A percentile compares a stretch with the other conserved stretches of the same genome.
Evolutionary conservation across 2,888 invertebrate species (phyloP).

Genomic region (Petrolisthes cinctipes): DNA sequence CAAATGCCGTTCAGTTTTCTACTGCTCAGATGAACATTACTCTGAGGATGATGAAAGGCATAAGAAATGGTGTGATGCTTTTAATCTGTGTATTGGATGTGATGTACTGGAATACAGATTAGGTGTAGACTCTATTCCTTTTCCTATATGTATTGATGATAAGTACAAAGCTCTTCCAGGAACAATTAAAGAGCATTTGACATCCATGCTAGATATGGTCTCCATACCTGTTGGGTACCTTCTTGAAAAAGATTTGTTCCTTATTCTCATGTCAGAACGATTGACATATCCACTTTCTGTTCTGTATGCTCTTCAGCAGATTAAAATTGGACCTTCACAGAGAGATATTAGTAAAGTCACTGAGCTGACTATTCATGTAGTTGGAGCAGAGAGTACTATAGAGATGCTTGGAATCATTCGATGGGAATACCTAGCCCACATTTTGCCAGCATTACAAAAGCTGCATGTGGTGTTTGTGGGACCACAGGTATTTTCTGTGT

Average conservation of each 20-base stretch:
- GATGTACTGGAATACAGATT: constrained; percentile 32
- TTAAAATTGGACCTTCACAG: neutral
- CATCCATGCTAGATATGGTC: constrained; percentile 7
- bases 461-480: constrained; percentile 57
- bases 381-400: constrained; percentile 53
- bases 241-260: neutral
- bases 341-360: constrained; percentile 21
- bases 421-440: constrained; percentile 62
- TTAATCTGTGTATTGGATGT: constrained; percentile 42
- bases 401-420: constrained; percentile 50
- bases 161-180: constrained; percentile 35
- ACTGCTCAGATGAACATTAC: constrained; percentile 42
- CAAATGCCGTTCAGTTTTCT: constrained; percentile 51
- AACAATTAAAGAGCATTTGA: constrained; percentile 9
- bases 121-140: constrained; percentile 49
- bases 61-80: constrained; percentile 33
- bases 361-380: constrained; percentile 52
- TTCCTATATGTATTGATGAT: constrained; percentile 43
- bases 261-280: constrained; percentile 39
- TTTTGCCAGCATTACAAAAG: constrained; percentile 37
- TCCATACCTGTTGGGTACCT: neutral
- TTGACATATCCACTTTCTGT: constrained; percentile 58
- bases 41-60: constrained; percentile 21
- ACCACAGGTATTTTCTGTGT: constrained; percentile 47
- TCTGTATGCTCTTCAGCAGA: constrained; percentile 49